phyloP scores from a whole-genome alignment of 2,797 vertebrate species.

The Peromyscus eremicus region DNA sequence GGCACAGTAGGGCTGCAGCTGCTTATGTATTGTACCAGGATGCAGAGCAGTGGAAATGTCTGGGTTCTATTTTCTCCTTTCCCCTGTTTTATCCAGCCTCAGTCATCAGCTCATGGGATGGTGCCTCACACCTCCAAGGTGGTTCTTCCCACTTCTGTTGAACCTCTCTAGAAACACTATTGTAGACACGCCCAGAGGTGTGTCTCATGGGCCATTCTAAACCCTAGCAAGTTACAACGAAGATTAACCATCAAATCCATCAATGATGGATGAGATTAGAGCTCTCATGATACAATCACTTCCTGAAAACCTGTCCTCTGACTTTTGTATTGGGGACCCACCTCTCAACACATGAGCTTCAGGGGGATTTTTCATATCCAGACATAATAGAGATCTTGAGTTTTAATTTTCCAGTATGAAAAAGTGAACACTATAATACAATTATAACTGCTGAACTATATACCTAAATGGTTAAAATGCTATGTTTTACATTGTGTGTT shows the following conservation, averaged over 20 bases:
- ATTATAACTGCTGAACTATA: background rate
- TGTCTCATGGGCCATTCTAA: background rate
- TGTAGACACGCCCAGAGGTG: background rate
- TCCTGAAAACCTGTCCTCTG: background rate
- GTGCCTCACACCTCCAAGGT: background rate
- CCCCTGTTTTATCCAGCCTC: background rate
- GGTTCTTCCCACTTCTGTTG: background rate
- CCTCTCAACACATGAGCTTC: background rate
- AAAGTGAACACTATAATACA: background rate
- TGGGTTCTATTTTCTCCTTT: background rate
- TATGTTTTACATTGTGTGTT: background rate
- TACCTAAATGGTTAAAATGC: background rate
- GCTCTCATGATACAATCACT: background rate
- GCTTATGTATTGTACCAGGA: background rate
- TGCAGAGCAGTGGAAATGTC: background rate
- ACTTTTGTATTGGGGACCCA: background rate
- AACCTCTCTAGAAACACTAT: background rate
- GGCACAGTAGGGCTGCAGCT: background rate
- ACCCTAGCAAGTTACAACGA: background rate
- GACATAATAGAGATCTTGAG: background rate
- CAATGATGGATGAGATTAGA: background rate
- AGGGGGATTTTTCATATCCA: background rate
- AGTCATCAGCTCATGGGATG: too few species aligned
- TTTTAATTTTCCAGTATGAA: conserved; percentile 27
- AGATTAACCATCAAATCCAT: background rate